A percentile compares a stretch with the other conserved stretches of the same genome.
These are phyloP conservation scores for Byasa hedistus DNA, from an alignment of 2,888 invertebrate genomes.

Conservation along the genomic window DNA sequence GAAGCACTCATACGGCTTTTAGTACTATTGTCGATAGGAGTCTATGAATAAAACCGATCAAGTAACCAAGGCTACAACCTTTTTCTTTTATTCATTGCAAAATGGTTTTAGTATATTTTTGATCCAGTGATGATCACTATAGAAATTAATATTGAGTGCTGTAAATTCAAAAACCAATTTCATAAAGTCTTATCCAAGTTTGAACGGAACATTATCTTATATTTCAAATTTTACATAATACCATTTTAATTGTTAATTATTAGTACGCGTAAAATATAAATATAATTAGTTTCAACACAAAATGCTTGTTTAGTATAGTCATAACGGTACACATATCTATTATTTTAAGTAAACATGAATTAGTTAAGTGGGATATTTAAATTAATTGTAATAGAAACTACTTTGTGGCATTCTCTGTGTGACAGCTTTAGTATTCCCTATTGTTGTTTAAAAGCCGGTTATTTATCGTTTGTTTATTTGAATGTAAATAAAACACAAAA, in stretches of 20 bases:
- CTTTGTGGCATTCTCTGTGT: neutral
- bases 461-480: neutral
- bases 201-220: neutral
- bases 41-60: too few relatives aligned
- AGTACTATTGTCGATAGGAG: too few relatives aligned
- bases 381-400: conserved; percentile 9
- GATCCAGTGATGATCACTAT: neutral
- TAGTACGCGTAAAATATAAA: neutral
- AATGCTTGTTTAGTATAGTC: conserved; percentile 18
- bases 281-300: conserved; percentile 2
- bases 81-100: too few relatives aligned
- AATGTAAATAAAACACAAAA: conserved; percentile 2
- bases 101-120: neutral
- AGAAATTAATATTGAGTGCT: neutral
- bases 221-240: neutral
- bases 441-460: neutral
- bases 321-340: conserved; percentile 27
- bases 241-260: neutral
- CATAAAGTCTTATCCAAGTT: neutral
- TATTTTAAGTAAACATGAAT: conserved; percentile 23
- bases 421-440: conserved; percentile 2
- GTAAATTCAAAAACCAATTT: neutral
- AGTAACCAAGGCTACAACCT: too few relatives aligned
- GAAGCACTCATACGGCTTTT: too few relatives aligned
- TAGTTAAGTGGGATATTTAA: conserved; percentile 12